Percentiles rank a stretch among this genome's conserved stretches.
Conservation (phyloP, 2,113 vertebrate genomes). For the Nicator chloris region DNA sequence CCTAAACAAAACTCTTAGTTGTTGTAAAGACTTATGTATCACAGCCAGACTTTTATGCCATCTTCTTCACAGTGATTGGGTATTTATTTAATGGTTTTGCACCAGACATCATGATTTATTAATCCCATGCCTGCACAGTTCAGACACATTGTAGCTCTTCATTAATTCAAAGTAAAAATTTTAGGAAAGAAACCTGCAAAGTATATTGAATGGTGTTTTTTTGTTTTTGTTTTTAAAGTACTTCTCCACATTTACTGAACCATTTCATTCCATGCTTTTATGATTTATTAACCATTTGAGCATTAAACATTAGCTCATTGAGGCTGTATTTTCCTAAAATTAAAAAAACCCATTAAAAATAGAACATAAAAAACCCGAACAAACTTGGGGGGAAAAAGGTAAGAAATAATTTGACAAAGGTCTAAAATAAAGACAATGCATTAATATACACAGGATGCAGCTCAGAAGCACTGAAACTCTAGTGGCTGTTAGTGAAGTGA, state of each 20-base stretch:
- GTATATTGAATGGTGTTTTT: background rate
- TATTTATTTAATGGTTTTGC: background rate
- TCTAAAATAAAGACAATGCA: slow-evolving; percentile 6
- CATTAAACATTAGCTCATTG: background rate
- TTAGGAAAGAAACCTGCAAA: background rate
- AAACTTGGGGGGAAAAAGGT: background rate
- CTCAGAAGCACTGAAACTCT: slow-evolving; percentile 33
- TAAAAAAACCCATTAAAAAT: background rate
- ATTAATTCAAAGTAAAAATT: background rate
- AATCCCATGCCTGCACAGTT: background rate
- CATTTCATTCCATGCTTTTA: background rate
- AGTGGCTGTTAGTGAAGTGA: slow-evolving; percentile 65
- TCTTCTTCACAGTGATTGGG: background rate
- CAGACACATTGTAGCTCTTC: background rate
- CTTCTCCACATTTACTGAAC: background rate
- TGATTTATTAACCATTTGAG: background rate
- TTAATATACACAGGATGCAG: slow-evolving; percentile 18
- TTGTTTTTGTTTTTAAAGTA: background rate
- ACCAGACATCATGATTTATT: background rate
- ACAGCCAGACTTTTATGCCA: background rate
- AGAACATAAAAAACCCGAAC: background rate
- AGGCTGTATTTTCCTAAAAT: background rate
- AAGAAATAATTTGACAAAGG: background rate
- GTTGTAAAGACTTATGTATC: background rate
- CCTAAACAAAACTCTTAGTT: background rate